Conservation (phyloP, 2,888 invertebrate species). For the Caenorhabditis angaria region DNA sequence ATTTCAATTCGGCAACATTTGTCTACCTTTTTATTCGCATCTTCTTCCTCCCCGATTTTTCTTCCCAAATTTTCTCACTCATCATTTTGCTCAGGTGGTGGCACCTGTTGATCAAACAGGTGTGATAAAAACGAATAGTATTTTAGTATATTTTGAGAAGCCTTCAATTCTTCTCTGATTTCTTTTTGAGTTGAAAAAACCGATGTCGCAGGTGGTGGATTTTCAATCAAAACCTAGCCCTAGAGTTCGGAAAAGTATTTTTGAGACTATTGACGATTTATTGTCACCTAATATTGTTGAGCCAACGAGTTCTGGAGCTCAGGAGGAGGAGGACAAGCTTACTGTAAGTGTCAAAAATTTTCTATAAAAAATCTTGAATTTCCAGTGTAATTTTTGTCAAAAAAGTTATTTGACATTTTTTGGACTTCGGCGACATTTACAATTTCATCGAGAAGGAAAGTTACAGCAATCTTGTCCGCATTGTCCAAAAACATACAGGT, state of each 20-base stretch:
- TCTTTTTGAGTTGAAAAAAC: not conserved
- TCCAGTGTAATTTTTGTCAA: conserved; percentile 50
- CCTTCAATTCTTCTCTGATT: not conserved
- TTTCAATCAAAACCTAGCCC: too few relatives aligned
- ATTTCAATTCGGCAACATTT: too few relatives aligned
- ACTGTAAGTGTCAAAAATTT: too few relatives aligned
- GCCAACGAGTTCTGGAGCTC: not conserved
- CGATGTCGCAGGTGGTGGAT: not conserved
- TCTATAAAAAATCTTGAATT: too few relatives aligned
- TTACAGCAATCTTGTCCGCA: conserved; percentile 52
- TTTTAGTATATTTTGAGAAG: not conserved
- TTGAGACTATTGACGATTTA: conserved; percentile 40
- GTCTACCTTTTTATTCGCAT: too few relatives aligned
- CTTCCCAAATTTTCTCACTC: too few relatives aligned
- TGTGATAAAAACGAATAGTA: conserved; percentile 4
- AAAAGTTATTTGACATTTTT: conserved; percentile 50
- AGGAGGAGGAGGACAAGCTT: conserved; percentile 11
- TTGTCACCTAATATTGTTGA: conserved; percentile 23
- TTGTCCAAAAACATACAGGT: conserved; percentile 53
- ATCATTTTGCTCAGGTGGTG: conserved; percentile 1
- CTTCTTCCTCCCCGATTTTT: too few relatives aligned
- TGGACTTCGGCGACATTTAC: conserved; percentile 48
- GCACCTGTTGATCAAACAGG: conserved; percentile 4
- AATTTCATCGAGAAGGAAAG: conserved; percentile 51
- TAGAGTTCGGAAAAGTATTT: conserved; percentile 32